Conservation (phyloP, 2,888 invertebrate species). For the Limenitis camilla region DNA sequence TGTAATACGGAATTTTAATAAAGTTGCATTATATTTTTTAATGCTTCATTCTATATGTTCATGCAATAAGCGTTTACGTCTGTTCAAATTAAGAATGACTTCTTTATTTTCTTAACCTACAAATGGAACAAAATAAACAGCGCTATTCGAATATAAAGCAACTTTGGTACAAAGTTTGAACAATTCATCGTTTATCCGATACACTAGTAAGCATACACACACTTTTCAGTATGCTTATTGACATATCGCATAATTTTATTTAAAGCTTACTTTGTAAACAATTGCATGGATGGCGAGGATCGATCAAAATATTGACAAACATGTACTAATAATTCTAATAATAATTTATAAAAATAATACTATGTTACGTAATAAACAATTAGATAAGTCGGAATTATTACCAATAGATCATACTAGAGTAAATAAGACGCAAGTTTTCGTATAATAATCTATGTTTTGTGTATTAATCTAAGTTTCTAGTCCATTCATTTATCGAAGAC, state of each 20-base stretch:
- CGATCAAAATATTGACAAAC: constrained; percentile 30
- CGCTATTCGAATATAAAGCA: constrained; percentile 5
- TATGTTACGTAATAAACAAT: too few relatives aligned
- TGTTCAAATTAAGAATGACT: not conserved
- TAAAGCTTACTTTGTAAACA: not conserved
- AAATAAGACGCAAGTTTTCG: too few relatives aligned
- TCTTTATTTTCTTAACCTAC: not conserved
- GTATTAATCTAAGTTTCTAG: too few relatives aligned
- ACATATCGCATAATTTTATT: not conserved
- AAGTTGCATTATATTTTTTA: constrained; percentile 7
- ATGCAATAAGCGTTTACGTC: constrained; percentile 2
- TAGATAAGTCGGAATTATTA: too few relatives aligned
- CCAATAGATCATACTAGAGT: too few relatives aligned
- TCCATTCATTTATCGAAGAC: too few relatives aligned
- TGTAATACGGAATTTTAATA: not conserved
- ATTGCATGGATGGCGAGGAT: constrained; percentile 26
- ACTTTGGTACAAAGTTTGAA: constrained; percentile 2
- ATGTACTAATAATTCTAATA: not conserved
- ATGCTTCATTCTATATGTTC: constrained; percentile 1
- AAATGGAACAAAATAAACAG: not conserved
- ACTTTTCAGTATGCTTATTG: not conserved
- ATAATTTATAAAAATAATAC: too few relatives aligned
- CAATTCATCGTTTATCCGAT: not conserved
- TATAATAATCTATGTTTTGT: too few relatives aligned
- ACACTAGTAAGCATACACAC: constrained; percentile 1